These are phyloP conservation scores for Acanthiza pusilla DNA, from an alignment of 2,797 vertebrate species.

Conservation along the genomic window DNA sequence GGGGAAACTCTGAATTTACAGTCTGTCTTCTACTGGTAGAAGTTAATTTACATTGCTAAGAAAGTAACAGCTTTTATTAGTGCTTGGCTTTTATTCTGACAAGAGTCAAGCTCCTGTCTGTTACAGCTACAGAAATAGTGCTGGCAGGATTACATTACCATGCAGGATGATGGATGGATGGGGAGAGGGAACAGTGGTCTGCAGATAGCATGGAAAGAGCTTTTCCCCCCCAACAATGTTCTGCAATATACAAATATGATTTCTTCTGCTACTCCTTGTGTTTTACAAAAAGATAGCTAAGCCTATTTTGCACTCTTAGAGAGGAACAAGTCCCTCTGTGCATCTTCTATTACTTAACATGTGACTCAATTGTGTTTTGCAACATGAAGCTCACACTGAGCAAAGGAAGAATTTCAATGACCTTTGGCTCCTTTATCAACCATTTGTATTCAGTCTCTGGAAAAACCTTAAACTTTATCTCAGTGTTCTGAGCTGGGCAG, in stretches of 20 bases:
- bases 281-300: not conserved
- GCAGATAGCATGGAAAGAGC: not conserved
- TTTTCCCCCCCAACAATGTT: not conserved
- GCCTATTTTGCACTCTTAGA: not conserved
- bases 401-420: conserved; percentile 14
- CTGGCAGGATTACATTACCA: not conserved
- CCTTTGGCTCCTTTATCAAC: conserved; percentile 31
- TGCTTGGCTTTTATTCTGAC: not conserved
- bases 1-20: not conserved
- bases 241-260: not conserved
- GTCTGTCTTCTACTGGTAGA: not conserved
- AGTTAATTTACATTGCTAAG: not conserved
- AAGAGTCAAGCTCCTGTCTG: not conserved
- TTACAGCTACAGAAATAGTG: not conserved
- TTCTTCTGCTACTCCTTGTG: not conserved
- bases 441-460: not conserved
- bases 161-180: not conserved
- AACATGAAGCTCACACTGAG: conserved; percentile 1
- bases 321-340: not conserved
- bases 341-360: conserved; percentile 17
- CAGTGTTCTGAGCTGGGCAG: not conserved
- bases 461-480: conserved; percentile 38
- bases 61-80: conserved; percentile 11
- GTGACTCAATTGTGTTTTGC: conserved; percentile 26
- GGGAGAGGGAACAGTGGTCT: not conserved